Conservation (phyloP, 2,888 invertebrate species). For the Terebella lapidaria region DNA sequence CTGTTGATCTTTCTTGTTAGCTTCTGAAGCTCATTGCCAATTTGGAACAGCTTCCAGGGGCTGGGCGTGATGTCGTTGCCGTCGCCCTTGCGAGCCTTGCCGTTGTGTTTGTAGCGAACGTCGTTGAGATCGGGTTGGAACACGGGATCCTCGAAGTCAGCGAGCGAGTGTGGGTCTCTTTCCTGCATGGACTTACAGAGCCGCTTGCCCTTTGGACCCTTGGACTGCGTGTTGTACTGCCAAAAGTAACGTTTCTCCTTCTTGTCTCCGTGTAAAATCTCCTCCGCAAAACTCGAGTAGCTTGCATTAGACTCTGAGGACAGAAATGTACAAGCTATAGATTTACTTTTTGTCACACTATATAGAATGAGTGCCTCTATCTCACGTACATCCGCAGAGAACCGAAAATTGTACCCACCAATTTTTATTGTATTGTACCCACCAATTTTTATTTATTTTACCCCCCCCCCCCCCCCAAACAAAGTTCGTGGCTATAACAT, state of each 20-base stretch:
- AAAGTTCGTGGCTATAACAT: too few species aligned
- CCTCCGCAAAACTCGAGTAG: neutral
- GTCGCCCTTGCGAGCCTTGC: conserved; percentile 86
- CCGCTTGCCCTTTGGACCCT: conserved; percentile 92
- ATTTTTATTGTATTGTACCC: too few species aligned
- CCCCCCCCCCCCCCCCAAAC: too few species aligned
- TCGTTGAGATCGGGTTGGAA: conserved; percentile 67
- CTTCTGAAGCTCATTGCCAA: conserved; percentile 88
- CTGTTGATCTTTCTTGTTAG: conserved; percentile 86
- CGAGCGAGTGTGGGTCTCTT: conserved; percentile 86
- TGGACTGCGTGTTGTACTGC: conserved; percentile 98
- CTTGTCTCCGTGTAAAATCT: neutral
- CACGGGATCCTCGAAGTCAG: conserved; percentile 82
- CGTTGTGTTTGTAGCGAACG: conserved; percentile 21
- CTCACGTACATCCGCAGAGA: too few species aligned
- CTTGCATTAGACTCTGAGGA: neutral
- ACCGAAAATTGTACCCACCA: too few species aligned
- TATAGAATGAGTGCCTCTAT: too few species aligned
- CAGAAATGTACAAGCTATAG: too few species aligned
- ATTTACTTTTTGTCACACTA: too few species aligned
- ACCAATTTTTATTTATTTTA: too few species aligned
- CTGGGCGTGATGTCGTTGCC: conserved; percentile 96
- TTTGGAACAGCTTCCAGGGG: conserved; percentile 81
- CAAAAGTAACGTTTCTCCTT: conserved; percentile 63
- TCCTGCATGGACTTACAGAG: conserved; percentile 59